Evolutionary conservation across 1,140 invertebrate genomes (phyloP).

Genomic region (Melanaphis sacchari): DNA sequence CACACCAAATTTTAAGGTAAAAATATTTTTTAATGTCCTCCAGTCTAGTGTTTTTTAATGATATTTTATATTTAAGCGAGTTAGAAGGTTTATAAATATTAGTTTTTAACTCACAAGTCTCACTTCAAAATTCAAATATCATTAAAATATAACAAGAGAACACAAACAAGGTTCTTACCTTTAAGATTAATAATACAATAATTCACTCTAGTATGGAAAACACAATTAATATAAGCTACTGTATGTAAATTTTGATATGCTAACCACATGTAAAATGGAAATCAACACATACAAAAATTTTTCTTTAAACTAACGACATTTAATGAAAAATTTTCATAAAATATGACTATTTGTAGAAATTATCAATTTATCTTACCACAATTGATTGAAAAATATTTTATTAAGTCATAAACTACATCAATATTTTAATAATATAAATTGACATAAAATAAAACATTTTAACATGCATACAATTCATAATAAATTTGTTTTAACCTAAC

Average conservation of each 20-base stretch:
- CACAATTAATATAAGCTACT: background rate
- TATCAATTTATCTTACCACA: background rate
- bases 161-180: background rate
- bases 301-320: too few relatives aligned
- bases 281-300: too few relatives aligned
- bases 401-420: background rate
- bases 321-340: too few relatives aligned
- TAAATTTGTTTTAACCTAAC: background rate
- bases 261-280: background rate
- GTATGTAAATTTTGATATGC: background rate
- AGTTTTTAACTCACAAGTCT: too few relatives aligned
- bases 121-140: background rate
- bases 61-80: background rate
- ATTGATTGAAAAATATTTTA: background rate
- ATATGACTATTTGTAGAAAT: background rate
- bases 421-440: background rate
- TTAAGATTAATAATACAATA: background rate
- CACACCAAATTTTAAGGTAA: too few relatives aligned
- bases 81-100: background rate
- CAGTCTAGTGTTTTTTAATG: too few relatives aligned
- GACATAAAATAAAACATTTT: background rate
- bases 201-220: background rate
- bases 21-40: background rate
- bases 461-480: background rate
- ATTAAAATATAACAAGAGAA: background rate